A percentile compares a stretch with the other conserved stretches of the same genome.
phyloP scores from a whole-genome alignment of 2,113 vertebrate genomes.

The Thryonomys swinderianus region DNA sequence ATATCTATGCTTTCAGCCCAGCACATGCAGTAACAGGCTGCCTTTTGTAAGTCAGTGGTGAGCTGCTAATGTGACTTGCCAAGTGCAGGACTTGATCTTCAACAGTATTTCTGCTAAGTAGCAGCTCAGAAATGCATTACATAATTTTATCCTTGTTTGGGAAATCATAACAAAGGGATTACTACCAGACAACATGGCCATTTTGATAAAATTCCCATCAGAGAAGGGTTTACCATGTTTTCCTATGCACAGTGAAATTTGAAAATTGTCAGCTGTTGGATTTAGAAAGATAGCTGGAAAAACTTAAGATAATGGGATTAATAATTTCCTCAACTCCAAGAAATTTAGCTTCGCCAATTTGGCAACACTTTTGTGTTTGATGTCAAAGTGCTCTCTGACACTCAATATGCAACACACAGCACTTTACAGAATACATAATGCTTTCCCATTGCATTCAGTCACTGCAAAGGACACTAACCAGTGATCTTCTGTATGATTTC shows the following conservation, averaged over 20 bases:
- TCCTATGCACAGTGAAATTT: neutral
- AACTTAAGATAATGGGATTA: neutral
- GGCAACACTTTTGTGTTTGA: neutral
- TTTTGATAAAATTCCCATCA: neutral
- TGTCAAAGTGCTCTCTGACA: neutral
- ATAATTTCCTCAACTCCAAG: neutral
- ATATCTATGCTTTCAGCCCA: too few species aligned
- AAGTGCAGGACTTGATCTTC: neutral
- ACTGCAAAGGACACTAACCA: neutral
- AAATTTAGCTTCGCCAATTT: neutral
- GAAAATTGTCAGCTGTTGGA: neutral
- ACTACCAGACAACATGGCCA: neutral
- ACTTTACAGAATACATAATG: neutral
- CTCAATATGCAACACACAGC: neutral
- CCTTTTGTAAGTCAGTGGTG: too few species aligned
- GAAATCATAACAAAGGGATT: neutral
- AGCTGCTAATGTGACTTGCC: neutral
- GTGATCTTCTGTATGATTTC: neutral
- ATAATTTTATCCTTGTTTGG: neutral
- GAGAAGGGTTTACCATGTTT: neutral
- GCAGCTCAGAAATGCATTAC: neutral
- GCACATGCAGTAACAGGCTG: too few species aligned
- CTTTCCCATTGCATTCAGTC: neutral
- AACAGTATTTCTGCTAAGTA: neutral
- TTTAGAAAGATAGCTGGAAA: neutral